Evolutionary conservation across 2,888 invertebrate species (phyloP).

Genomic region (Endomychus coccineus): DNA sequence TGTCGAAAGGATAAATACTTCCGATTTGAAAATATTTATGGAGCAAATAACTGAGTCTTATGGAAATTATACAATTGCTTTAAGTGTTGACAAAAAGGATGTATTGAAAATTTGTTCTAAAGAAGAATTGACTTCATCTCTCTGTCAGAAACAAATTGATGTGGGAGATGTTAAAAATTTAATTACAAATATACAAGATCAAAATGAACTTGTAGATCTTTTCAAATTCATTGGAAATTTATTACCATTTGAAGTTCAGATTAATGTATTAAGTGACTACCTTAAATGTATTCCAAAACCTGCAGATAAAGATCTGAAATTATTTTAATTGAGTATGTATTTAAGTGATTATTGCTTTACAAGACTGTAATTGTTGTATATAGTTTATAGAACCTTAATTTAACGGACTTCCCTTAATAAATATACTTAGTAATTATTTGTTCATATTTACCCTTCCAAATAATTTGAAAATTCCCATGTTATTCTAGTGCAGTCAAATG

Average conservation of each 20-base stretch:
- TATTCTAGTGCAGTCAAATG: too few species aligned
- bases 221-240: constrained; percentile 22
- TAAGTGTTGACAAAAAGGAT: constrained; percentile 11
- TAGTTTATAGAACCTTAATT: too few species aligned
- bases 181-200: constrained; percentile 12
- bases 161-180: constrained; percentile 14
- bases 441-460: too few species aligned
- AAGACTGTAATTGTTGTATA: too few species aligned
- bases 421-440: too few species aligned
- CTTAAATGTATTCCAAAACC: constrained; percentile 21
- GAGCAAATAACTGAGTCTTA: constrained; percentile 15
- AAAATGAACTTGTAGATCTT: constrained; percentile 20
- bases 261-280: constrained; percentile 21
- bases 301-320: too few species aligned
- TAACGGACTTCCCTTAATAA: too few species aligned
- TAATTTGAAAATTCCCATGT: too few species aligned
- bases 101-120: constrained; percentile 13
- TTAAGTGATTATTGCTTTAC: too few species aligned
- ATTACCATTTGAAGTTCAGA: constrained; percentile 19
- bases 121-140: constrained; percentile 9
- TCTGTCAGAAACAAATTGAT: constrained; percentile 13
- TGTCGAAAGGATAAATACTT: constrained; percentile 11
- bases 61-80: constrained; percentile 13
- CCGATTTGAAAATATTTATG: constrained; percentile 20
- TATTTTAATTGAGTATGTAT: too few species aligned